Evolutionary conservation across 2,113 vertebrate genomes (phyloP).

Genomic region (Triplophysa rosa): DNA sequence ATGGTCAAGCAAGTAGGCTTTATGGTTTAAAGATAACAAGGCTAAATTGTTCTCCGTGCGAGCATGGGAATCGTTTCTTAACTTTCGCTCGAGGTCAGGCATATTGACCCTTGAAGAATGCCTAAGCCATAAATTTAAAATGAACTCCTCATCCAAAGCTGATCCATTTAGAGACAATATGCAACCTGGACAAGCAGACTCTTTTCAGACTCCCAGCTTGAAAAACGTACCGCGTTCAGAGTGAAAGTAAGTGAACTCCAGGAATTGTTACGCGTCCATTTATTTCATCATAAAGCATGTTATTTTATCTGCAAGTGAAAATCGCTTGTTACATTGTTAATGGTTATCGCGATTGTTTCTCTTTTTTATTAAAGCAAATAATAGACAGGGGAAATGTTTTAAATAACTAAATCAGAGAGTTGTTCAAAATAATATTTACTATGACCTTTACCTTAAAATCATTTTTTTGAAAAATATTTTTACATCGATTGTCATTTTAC

Average conservation of each 20-base stretch:
- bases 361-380: background rate
- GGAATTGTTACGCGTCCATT: slow-evolving; percentile 22
- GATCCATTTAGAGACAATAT: slow-evolving; percentile 88
- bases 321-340: background rate
- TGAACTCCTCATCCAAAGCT: slow-evolving; percentile 82
- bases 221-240: slow-evolving; percentile 43
- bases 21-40: background rate
- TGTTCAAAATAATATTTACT: background rate
- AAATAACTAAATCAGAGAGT: background rate
- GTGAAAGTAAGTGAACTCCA: slow-evolving; percentile 74
- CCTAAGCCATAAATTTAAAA: slow-evolving; percentile 94
- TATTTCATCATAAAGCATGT: slow-evolving; percentile 28
- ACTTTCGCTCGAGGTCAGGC: slow-evolving; percentile 90
- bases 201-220: slow-evolving; percentile 75
- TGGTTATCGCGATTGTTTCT: background rate
- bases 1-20: background rate
- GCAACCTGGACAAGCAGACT: slow-evolving; percentile 83
- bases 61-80: slow-evolving; percentile 74
- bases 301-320: background rate
- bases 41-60: slow-evolving; percentile 36
- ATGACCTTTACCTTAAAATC: background rate
- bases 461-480: background rate
- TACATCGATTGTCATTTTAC: background rate
- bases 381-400: background rate
- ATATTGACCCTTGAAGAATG: slow-evolving; percentile 96